Base-by-base conservation (phyloP, 2,888 invertebrate species). In the Oscheius sp. region DNA sequence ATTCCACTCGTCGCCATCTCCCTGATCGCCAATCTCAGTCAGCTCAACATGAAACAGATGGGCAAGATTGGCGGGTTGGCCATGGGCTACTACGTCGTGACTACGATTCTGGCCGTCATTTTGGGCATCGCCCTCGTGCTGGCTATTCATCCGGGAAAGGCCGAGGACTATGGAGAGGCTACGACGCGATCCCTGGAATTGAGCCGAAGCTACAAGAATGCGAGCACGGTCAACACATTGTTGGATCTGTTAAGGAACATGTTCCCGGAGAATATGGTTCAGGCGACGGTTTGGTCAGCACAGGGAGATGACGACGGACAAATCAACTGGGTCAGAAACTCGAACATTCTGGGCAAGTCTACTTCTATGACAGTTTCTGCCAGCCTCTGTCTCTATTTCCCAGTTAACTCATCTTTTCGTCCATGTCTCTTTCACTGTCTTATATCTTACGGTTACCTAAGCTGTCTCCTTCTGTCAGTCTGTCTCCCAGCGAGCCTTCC, bases 171-270 rank as follows among this genome's bases (percentile, higher is more conserved):
- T 47, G 42, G 53, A 9, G 21, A 47, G 10, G 42, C n/a, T 21
- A 21, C 13, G 42, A n/a, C n/a, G n/a, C 3, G 7, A 42, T 7
- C 7, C 7, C 42, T 42, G 42, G 42, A 5, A 42, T 5, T 7
- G 7, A 42, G 7, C 7, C 3, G 42, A 42, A 42, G 42, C 42
- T 7, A 42, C 42, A 42, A 42, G 42, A 42, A 42, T 42, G 42
- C 80, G 66, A 75, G 76, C 65, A 85, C 87, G 84, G 90, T 95
- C 90, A 95, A 96, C 89, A 94, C 94, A 86, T 92, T 95, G 81
- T 91, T 95, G 88, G 95, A 95, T 92, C 93, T 95, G 89, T 94
- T 71, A 92, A 95, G 95, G 90, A 96, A 96, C 90, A 93, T 95
- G 88, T 93, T 95, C 89, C 94, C 95, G 29, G 94, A 63, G 11